Base-by-base conservation (phyloP, 2,888 invertebrate species). In the Sesia bembeciformis region DNA sequence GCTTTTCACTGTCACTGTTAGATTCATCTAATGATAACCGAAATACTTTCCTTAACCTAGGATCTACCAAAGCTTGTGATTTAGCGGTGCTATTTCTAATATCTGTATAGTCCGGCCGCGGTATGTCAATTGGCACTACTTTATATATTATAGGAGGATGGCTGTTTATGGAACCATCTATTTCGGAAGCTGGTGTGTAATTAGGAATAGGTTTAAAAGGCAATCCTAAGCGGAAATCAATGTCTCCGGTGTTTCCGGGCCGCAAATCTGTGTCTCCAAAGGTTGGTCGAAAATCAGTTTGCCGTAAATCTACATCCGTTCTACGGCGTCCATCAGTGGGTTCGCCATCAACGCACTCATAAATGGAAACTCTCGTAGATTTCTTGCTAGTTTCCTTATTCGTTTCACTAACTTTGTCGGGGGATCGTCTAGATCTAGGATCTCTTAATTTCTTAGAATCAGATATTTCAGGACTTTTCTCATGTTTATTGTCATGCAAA, bases 151-250 rank as follows among this genome's bases (percentile, higher is more conserved):
- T 93, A 0, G 94, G 94, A 0, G 93, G 92, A 74, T 96, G 96
- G 49, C 94, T 94, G 53, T 93, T 93, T 51, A 95, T 91, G 43
- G 95, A 95, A 5, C 94, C 96, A 70, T 96, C 95, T 58, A 97
- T 96, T 87, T 97, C 97, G 0, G 94, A 94, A 40, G 96, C 96
- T 0, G 96, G 96, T 7, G 94, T 92, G 74, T 95, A 96, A 64
- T 94, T 93, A n/a, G 94, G 93, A 52, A 94, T 92, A 5, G 94
- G 93, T 75, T 96, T 95, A 70, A 96, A 96, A 0, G 96, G 95
- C 56, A 94, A 77, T 40, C 91, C 91, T 63, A 95, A 81, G 39
- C 96, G 91, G 60, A 96, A 90, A 81, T 96, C 96, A 42, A 94
- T 92, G 69, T 96, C 96, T 6, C 91, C 90, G 64, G 87, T 84